Conservation (phyloP, 2,113 vertebrate species). For the Psittacula cyanocephala region DNA sequence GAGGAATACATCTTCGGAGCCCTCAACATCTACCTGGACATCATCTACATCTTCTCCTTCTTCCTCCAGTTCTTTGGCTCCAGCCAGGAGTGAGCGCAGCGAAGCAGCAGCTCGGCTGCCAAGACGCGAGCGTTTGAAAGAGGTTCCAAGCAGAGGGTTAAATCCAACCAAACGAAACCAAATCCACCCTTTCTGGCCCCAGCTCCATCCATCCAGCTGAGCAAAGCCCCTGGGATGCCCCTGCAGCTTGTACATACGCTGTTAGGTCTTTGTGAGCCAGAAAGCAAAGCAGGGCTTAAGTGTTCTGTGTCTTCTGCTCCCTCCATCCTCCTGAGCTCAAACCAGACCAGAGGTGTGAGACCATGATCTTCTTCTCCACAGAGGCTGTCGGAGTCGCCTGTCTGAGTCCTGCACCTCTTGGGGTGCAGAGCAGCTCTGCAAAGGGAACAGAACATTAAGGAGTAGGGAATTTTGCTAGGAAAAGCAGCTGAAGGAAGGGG, state of each 20-base stretch:
- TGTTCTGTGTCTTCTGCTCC: slow-evolving; percentile 6
- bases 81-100: slow-evolving; percentile 76
- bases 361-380: neutral
- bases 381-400: neutral
- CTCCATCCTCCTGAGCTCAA: neutral
- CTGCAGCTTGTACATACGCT: slow-evolving; percentile 56
- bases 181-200: neutral
- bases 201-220: neutral
- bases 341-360: neutral
- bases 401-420: accelerated
- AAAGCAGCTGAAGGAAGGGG: neutral
- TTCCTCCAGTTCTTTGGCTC: slow-evolving; percentile 91
- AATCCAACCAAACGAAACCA: neutral
- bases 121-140: neutral
- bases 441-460: neutral
- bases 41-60: slow-evolving; percentile 94
- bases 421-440: neutral
- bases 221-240: neutral
- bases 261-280: slow-evolving; percentile 49
- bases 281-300: slow-evolving; percentile 36
- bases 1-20: slow-evolving; percentile 95
- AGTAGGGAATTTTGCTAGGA: neutral
- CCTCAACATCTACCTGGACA: slow-evolving; percentile 94
- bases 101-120: neutral
- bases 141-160: neutral